phyloP scores from a whole-genome alignment of 2,888 invertebrate species.

The Watsonalla cultraria region DNA sequence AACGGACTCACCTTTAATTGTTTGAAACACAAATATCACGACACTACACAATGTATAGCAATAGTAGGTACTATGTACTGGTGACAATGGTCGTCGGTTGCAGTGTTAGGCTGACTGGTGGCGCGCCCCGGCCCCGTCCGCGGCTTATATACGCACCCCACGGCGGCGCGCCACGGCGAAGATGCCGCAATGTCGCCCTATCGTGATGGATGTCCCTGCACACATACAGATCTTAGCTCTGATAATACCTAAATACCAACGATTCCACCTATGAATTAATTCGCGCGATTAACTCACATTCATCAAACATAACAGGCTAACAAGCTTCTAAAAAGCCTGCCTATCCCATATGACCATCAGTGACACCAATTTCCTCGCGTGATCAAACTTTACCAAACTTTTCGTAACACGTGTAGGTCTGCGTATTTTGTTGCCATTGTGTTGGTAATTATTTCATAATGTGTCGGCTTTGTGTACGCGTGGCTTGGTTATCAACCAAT shows the following conservation, averaged over 20 bases:
- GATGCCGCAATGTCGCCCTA: slow-evolving; percentile 64
- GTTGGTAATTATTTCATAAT: slow-evolving; percentile 57
- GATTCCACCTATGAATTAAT: slow-evolving; percentile 15
- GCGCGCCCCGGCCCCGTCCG: slow-evolving; percentile 50
- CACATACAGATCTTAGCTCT: slow-evolving; percentile 28
- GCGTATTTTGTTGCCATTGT: slow-evolving; percentile 35
- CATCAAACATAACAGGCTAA: slow-evolving; percentile 23
- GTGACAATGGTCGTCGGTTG: slow-evolving; percentile 48
- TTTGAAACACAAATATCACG: slow-evolving; percentile 49
- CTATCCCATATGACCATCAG: slow-evolving; percentile 19
- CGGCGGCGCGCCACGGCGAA: slow-evolving; percentile 38
- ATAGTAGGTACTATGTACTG: slow-evolving; percentile 21
- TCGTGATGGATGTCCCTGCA: slow-evolving; percentile 47
- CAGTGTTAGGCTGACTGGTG: slow-evolving; percentile 56
- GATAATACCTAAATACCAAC: slow-evolving; percentile 41
- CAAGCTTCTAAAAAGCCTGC: slow-evolving; percentile 13
- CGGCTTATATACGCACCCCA: slow-evolving; percentile 64
- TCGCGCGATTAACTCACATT: slow-evolving; percentile 13
- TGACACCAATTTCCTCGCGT: slow-evolving; percentile 34
- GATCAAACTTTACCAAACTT: slow-evolving; percentile 35
- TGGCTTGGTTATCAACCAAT: slow-evolving; percentile 52
- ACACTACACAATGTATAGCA: slow-evolving; percentile 50
- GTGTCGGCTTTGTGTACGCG: slow-evolving; percentile 36
- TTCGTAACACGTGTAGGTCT: slow-evolving; percentile 42
- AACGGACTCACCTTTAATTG: slow-evolving; percentile 47